A percentile compares a stretch with the other conserved stretches of the same genome.
These are phyloP conservation scores for Tamias sibiricus DNA, from an alignment of 2,113 vertebrate genomes.

Conservation along the genomic window DNA sequence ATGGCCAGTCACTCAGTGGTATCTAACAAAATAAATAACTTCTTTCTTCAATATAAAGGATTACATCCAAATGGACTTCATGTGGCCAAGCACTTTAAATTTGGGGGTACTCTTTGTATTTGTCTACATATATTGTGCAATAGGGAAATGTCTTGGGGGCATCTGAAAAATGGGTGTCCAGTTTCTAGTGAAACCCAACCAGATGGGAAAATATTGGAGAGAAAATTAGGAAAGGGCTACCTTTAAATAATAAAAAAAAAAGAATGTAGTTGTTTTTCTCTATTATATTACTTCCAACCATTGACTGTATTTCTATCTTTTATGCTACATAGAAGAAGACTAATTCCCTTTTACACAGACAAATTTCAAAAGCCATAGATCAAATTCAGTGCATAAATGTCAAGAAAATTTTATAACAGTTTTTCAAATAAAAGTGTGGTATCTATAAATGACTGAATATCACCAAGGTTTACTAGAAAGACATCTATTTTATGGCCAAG, in stretches of 20 bases:
- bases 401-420: neutral
- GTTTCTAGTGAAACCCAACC: neutral
- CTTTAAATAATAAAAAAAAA: neutral
- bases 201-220: neutral
- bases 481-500: neutral
- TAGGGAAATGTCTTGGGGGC: neutral
- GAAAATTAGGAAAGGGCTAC: neutral
- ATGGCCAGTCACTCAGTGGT: neutral
- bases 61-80: neutral
- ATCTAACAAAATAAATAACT: neutral
- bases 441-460: conserved; percentile 1
- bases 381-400: neutral
- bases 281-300: neutral
- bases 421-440: neutral
- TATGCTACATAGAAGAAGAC: neutral
- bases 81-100: neutral
- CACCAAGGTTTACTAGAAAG: neutral
- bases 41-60: neutral
- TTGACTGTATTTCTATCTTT: neutral
- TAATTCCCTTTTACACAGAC: neutral
- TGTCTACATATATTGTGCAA: neutral
- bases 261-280: neutral
- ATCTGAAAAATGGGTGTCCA: neutral
- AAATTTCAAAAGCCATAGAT: neutral
- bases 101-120: neutral